Percentiles rank a stretch among this genome's conserved stretches.
Conservation (phyloP, 2,113 vertebrate genomes). For the Psittacus erithacus region DNA sequence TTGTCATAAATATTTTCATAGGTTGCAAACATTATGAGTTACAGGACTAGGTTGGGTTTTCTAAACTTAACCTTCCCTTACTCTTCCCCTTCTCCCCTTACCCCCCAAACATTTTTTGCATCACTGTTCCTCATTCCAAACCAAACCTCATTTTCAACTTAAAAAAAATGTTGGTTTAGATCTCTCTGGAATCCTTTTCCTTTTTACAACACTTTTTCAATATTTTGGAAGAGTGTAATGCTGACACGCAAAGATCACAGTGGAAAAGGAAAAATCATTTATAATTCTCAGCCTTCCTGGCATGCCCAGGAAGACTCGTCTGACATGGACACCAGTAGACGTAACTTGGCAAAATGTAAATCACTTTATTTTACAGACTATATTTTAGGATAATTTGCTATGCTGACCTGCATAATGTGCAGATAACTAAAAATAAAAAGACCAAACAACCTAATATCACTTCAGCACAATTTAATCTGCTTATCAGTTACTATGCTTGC, state of each 20-base stretch:
- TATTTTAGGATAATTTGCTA: neutral
- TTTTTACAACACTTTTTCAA: neutral
- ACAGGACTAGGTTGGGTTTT: neutral
- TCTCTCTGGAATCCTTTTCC: neutral
- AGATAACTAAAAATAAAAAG: neutral
- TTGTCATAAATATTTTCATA: constrained; percentile 36
- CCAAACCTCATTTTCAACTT: neutral
- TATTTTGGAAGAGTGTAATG: neutral
- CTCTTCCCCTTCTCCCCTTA: neutral
- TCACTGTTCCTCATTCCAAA: neutral
- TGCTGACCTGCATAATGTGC: neutral
- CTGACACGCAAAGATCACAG: neutral
- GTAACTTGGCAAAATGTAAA: neutral
- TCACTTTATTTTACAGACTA: neutral
- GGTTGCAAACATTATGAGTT: constrained; percentile 24
- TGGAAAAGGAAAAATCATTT: neutral
- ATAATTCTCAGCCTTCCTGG: fast-evolving
- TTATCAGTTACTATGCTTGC: neutral
- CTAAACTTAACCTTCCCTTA: neutral
- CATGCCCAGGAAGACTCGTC: neutral
- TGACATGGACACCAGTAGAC: neutral
- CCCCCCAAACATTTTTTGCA: neutral
- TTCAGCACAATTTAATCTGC: neutral
- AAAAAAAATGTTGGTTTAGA: neutral
- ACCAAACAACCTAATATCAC: neutral